A percentile compares a stretch with the other conserved stretches of the same genome.
These are phyloP conservation scores for Bemisia tabaci DNA, from an alignment of 1,140 invertebrate genomes.

Conservation along the genomic window DNA sequence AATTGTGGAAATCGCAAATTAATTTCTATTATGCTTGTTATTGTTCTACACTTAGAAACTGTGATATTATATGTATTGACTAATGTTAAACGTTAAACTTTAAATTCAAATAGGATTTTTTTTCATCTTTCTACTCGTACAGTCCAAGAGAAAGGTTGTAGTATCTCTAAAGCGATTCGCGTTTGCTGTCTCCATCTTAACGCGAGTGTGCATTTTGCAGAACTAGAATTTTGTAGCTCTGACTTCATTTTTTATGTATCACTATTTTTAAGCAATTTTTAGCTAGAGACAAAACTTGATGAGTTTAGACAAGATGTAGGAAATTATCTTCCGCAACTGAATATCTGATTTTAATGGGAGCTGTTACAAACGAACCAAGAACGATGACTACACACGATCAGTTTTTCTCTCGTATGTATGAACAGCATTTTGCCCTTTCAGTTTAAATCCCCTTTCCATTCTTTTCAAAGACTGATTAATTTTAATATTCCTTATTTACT, in stretches of 20 bases:
- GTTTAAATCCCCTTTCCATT: neutral
- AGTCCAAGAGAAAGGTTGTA: neutral
- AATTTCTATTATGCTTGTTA: neutral
- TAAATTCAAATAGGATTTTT: neutral
- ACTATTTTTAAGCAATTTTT: neutral
- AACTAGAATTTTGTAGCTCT: neutral
- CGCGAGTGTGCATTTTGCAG: too few relatives aligned
- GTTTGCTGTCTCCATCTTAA: too few relatives aligned
- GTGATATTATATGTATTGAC: neutral
- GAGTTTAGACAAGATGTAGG: too few relatives aligned
- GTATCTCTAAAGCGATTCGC: neutral
- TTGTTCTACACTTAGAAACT: neutral
- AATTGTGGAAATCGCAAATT: neutral
- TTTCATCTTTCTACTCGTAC: neutral
- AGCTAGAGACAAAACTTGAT: too few relatives aligned
- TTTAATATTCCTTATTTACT: too few relatives aligned
- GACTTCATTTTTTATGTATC: neutral
- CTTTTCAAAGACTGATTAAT: neutral
- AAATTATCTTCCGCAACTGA: too few relatives aligned
- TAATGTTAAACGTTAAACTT: constrained; percentile 1
- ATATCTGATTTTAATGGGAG: too few relatives aligned
- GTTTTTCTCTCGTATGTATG: too few relatives aligned
- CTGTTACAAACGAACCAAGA: too few relatives aligned
- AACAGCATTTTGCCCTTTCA: too few relatives aligned
- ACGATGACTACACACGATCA: too few relatives aligned